These are phyloP conservation scores for Callipepla squamata DNA, from an alignment of 2,113 vertebrate genomes.

Conservation along the genomic window DNA sequence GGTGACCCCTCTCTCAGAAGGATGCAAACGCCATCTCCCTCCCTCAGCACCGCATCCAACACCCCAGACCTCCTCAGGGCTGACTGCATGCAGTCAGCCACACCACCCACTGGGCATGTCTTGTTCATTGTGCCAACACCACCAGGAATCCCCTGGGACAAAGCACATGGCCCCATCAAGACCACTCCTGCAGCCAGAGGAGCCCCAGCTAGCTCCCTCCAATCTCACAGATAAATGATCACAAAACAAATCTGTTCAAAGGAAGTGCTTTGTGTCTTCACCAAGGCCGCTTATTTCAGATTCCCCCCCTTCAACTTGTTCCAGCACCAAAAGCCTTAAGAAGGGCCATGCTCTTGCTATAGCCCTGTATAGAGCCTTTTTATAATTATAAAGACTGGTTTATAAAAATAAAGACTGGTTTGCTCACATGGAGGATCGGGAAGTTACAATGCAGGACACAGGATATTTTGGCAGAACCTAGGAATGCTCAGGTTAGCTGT, in stretches of 20 bases:
- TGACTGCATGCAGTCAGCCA: neutral
- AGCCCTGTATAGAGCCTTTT: too few species aligned
- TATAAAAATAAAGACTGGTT: neutral
- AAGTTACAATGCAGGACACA: neutral
- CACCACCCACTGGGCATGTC: fast-evolving
- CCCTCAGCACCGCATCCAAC: neutral
- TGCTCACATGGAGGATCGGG: neutral
- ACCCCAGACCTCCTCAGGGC: neutral
- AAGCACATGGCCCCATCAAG: fast-evolving
- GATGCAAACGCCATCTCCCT: fast-evolving
- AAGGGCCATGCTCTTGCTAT: neutral
- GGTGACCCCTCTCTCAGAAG: fast-evolving
- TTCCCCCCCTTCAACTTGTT: fast-evolving
- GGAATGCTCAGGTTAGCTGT: neutral
- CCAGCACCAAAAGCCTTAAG: neutral
- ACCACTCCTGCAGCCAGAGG: neutral
- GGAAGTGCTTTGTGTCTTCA: neutral
- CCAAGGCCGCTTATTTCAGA: neutral
- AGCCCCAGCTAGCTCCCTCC: neutral
- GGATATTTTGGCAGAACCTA: neutral
- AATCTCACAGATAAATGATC: fast-evolving
- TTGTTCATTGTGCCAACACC: fast-evolving
- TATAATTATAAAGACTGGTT: neutral
- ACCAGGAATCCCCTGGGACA: neutral
- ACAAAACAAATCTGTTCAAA: neutral